Percentiles rank a stretch among this genome's conserved stretches.
These are phyloP conservation scores for Drosophila nigritarsus DNA, from an alignment of 2,888 invertebrate species.

Conservation along the genomic window DNA sequence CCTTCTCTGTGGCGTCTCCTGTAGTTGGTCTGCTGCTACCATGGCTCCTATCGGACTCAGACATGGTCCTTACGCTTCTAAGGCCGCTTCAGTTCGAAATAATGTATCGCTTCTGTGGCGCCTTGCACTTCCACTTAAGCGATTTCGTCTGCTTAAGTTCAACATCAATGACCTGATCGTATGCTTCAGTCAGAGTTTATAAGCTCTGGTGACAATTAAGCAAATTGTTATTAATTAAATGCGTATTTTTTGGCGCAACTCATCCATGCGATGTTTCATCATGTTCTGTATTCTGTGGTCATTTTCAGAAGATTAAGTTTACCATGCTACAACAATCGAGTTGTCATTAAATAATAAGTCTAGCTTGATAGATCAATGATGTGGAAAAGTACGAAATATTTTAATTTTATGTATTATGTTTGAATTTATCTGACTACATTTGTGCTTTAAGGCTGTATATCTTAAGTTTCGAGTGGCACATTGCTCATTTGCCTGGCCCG, in stretches of 20 bases:
- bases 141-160: background rate
- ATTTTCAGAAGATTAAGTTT: background rate
- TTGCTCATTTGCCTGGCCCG: constrained; percentile 43
- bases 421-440: constrained; percentile 2
- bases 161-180: constrained; percentile 6
- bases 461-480: constrained; percentile 17
- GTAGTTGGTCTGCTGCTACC: constrained; percentile 20
- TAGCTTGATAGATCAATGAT: background rate
- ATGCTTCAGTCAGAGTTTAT: background rate
- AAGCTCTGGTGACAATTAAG: background rate
- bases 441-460: constrained; percentile 1
- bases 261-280: background rate
- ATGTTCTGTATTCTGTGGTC: background rate
- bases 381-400: too few relatives aligned
- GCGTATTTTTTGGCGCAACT: background rate
- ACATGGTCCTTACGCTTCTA: constrained; percentile 9
- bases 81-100: constrained; percentile 49
- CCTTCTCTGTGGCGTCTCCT: constrained; percentile 50
- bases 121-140: constrained; percentile 11
- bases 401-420: too few relatives aligned
- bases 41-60: constrained; percentile 11
- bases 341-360: background rate
- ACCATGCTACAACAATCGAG: background rate
- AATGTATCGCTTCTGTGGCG: constrained; percentile 41
- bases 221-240: background rate